These are phyloP conservation scores for Dasypus novemcinctus DNA, from an alignment of 2,113 vertebrate species.

Conservation along the genomic window DNA sequence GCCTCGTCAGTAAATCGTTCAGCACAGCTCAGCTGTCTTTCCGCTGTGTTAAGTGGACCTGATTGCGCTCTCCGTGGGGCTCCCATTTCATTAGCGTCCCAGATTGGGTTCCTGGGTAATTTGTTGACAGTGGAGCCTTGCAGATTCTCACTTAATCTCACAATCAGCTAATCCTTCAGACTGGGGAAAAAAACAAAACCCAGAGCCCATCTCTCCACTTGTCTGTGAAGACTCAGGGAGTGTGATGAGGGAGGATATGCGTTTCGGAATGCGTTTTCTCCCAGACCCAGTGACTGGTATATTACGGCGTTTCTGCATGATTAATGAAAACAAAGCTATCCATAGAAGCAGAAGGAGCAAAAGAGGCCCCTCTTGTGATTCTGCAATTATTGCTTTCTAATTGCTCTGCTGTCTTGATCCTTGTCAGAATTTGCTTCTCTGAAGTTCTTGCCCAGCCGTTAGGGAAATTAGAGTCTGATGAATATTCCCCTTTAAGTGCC, in stretches of 20 bases:
- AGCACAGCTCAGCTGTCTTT: neutral
- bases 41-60: neutral
- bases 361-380: neutral
- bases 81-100: neutral
- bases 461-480: neutral
- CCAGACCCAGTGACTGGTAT: neutral
- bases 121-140: conserved; percentile 12
- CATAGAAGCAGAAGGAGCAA: neutral
- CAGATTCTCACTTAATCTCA: neutral
- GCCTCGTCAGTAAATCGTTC: neutral
- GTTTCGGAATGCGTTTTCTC: neutral
- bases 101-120: neutral
- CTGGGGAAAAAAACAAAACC: neutral
- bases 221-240: neutral
- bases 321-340: conserved; percentile 38
- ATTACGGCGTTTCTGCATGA: neutral
- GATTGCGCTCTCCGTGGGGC: neutral
- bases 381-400: conserved; percentile 38
- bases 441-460: neutral
- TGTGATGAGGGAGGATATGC: neutral
- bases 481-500: neutral
- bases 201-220: neutral
- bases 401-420: neutral
- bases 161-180: neutral
- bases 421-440: neutral